Evolutionary conservation across 2,797 vertebrate species (phyloP), one percentile per base, ranked within the genome.

Genomic region (Helarctos malayanus): DNA sequence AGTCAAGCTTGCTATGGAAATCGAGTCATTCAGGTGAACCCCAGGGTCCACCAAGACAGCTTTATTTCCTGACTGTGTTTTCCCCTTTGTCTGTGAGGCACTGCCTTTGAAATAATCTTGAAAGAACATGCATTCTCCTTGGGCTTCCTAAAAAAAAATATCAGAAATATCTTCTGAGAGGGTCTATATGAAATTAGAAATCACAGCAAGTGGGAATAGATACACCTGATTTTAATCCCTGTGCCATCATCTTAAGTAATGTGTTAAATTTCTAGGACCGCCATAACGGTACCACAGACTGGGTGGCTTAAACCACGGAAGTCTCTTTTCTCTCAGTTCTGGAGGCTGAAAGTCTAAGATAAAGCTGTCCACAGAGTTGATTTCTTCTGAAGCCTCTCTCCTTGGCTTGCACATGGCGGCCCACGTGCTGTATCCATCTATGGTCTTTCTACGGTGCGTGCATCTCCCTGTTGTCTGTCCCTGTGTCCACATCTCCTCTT

Each of bases 21-120:
- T 5, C 1, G 5, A n/a, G 6, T 41, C 56, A 41, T 11, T 4
- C 5, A 63, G 68, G 7, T 2, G 0, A 9, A 32, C 21, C 15
- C 45, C 27, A 59, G n/a, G 1, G 41, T 63, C 63, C 25, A 68
- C 5, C 15, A 59, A 27, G 27, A 9, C 32, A 59, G 23, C 18
- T 79, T 59, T 71, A 81, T 73, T 95, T 93, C 15, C 8, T 18
- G 63, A 65, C 29, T 57, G 14, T n/a, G 3, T 19, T 61, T 5
- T 47, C 56, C 7, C 2, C 38, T 7, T 10, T 21, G 7, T 81
- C 21, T 90, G 2, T 14, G 81, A n/a, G 32, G n/a, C 5, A 15
- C 27, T 82, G 69, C n/a, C 12, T 61, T 89, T 94, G 15, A 69
- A 52, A 82, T 78, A 32, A 23, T 73, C 25, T 69, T 89, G 47